phyloP scores from a whole-genome alignment of 1,140 invertebrate species.

The Adelges cooleyi region DNA sequence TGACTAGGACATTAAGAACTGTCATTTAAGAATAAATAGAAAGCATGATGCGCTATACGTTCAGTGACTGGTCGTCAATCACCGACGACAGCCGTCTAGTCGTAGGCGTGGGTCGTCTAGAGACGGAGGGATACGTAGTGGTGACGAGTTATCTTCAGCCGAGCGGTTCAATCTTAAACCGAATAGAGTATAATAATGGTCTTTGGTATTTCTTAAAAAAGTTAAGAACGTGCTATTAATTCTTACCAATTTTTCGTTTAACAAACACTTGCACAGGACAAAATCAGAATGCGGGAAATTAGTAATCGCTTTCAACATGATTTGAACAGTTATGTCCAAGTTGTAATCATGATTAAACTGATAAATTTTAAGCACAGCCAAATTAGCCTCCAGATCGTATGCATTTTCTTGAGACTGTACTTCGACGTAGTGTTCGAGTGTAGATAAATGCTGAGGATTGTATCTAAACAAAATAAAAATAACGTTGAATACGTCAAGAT shows the following conservation, averaged over 20 bases:
- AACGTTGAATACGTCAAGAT: conserved; percentile 31
- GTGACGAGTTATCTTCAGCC: too few relatives aligned
- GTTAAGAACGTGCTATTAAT: too few relatives aligned
- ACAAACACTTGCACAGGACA: conserved; percentile 87
- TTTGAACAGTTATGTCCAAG: conserved; percentile 65
- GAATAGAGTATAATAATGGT: too few relatives aligned
- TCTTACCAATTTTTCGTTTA: conserved; percentile 75
- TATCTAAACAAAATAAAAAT: conserved; percentile 49
- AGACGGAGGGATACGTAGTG: too few relatives aligned
- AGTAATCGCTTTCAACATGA: conserved; percentile 86
- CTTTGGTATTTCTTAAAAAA: too few relatives aligned
- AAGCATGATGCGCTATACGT: too few relatives aligned
- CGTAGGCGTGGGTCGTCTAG: too few relatives aligned
- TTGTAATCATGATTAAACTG: conserved; percentile 86
- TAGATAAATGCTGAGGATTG: conserved; percentile 84
- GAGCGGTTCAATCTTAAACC: too few relatives aligned
- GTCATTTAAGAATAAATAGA: too few relatives aligned
- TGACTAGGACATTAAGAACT: too few relatives aligned
- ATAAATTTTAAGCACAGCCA: conserved; percentile 81
- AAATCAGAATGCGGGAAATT: conserved; percentile 96
- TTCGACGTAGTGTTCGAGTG: conserved; percentile 83
- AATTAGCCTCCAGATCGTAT: conserved; percentile 92
- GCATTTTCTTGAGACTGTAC: conserved; percentile 84
- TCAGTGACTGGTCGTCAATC: too few relatives aligned
- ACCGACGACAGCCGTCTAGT: too few relatives aligned